Base-by-base conservation (phyloP, 2,888 invertebrate species). In the Apamea monoglypha region DNA sequence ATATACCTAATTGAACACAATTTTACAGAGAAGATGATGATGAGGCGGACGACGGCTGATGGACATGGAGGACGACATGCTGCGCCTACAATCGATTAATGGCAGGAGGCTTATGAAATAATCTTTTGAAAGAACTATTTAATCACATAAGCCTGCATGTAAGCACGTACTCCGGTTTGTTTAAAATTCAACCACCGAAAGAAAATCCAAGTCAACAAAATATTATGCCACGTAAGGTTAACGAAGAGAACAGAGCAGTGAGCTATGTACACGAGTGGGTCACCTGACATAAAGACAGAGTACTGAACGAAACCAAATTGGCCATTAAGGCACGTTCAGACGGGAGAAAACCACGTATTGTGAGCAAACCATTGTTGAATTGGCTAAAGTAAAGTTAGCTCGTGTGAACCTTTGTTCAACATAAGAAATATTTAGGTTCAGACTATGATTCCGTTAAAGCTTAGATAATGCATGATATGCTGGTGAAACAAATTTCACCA, bases 241-340 rank as follows among this genome's bases (percentile, higher is more conserved):
- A 86, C 36, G 67, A 71, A 68, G 40, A 69, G 74, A 73, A 84
- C 86, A 84, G 83, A 66, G 83, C 70, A 40, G 76, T 85, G 71
- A 79, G 64, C 81, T 84, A 86, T 81, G 86, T 25, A 14, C 53
- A 63, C 67, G 81, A 76, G 69, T 88, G 70, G 88, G 87, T 86
- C 87, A 88, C 63, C 59, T 56, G 74, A 75, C 86, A 80, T 64
- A 74, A 76, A 76, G 64, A 71, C 80, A 32, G n/a, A 61, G 44
- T 61, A 59, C 73, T 74, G 61, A 74, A 85, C 63, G 67, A 83
- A 71, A 25, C 67, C 64, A 68, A 89, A 88, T 74, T 81, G 77
- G 44, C 78, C 77, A 86, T 89, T 89, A 81, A 78, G 75, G 56
- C 53, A 74, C 71, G 67, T 86, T 64, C 70, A 83, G 83, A 25